Evolutionary conservation across 2,113 vertebrate genomes (phyloP), one percentile per base, ranked within the genome.

Genomic region (Eretmochelys imbricata): DNA sequence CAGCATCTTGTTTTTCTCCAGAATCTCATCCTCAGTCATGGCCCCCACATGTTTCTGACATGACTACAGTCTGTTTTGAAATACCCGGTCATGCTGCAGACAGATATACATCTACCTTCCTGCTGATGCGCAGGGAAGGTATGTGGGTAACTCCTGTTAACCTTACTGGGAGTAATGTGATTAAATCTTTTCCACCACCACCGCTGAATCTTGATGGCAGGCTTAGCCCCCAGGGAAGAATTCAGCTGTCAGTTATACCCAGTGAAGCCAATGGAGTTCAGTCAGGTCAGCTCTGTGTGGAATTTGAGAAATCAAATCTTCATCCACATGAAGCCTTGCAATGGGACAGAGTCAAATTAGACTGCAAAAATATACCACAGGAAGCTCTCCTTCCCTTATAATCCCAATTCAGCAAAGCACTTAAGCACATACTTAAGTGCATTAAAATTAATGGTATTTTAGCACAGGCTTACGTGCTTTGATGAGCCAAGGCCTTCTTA

Each of bases 131-230:
- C 12, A 84, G 27, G 78, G 50, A 96, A 93, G 65, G 72, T 82
- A 92, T 29, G 90, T 1, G 20, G 82, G n/a, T 84, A 93, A 90
- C 93, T 93, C 84, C 83, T 85, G 50, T 79, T 75, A 75, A 84
- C 62, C 82, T 85, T 81, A 94, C 24, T 78, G 85, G 80, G 20
- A 94, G 84, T 92, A 92, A 79, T 91, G 93, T 82, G 91, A 19
- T 96, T 95, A 90, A 94, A 69, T 84, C 62, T 80, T 12, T 96
- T 38, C 85, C 69, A 91, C 54, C 89, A 90, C 17, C 69, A 38
- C 72, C 93, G 93, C 95, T 80, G 85, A 85, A 20, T 96, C 95
- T 79, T 96, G n/a, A 85, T 85, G 19, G 48, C 89, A 88, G 92
- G 75, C 65, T 50, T 88, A 87, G 81, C 85, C 87, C 84, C 78